Evolutionary conservation across 2,888 invertebrate species (phyloP).

Genomic region (Nasonia oneida): DNA sequence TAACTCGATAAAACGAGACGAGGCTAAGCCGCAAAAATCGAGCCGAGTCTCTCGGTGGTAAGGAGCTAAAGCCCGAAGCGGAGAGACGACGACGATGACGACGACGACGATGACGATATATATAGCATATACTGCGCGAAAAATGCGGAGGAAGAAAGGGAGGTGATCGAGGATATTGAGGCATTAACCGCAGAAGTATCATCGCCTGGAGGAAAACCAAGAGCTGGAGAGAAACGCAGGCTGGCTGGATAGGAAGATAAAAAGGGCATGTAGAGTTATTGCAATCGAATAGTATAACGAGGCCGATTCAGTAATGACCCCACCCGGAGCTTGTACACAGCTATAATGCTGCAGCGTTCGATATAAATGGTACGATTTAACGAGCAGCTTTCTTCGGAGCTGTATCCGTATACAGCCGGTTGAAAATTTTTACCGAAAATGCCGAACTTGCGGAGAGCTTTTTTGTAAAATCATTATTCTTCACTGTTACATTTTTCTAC

Average conservation of each 20-base stretch:
- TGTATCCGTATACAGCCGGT: no score
- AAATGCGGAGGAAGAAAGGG: constrained; percentile 14
- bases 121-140: neutral
- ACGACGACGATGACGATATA: neutral
- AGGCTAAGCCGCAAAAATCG: constrained; percentile 57
- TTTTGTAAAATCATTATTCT: no score
- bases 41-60: constrained; percentile 25
- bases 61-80: constrained; percentile 36
- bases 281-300: constrained; percentile 50
- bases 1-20: constrained; percentile 60
- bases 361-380: constrained; percentile 22
- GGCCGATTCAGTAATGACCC: constrained; percentile 39
- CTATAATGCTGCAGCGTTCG: neutral
- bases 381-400: constrained; percentile 3
- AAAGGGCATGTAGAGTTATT: constrained; percentile 9
- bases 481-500: no score
- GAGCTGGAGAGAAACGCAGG: neutral
- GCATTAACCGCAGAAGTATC: constrained; percentile 46
- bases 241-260: neutral
- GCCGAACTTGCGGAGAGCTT: neutral
- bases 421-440: no score
- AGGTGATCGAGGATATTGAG: constrained; percentile 48
- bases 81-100: constrained; percentile 26
- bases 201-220: neutral
- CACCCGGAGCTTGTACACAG: neutral